These are phyloP conservation scores for Perca flavescens DNA, from an alignment of 2,113 vertebrate genomes.

Conservation along the genomic window DNA sequence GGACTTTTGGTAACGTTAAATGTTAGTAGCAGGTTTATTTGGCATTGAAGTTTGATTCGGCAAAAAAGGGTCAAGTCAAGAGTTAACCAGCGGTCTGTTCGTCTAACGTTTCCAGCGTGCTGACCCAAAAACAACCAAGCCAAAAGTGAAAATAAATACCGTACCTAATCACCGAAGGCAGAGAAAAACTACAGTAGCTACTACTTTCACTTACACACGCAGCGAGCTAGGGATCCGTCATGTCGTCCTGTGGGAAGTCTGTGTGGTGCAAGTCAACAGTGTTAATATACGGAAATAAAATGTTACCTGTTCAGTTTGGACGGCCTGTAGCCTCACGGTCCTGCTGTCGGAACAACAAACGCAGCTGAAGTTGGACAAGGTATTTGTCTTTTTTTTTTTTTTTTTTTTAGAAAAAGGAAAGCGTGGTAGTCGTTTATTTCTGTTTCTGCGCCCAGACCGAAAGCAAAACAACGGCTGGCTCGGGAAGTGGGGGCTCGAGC, in stretches of 20 bases:
- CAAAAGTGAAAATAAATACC: constrained; percentile 77
- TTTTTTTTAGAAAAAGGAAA: constrained; percentile 82
- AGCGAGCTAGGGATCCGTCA: constrained; percentile 37
- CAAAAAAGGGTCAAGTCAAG: not conserved
- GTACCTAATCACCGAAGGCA: constrained; percentile 18
- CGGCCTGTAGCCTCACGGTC: constrained; percentile 41
- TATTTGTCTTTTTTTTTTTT: constrained; percentile 17
- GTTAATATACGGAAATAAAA: constrained; percentile 70
- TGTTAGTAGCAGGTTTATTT: not conserved
- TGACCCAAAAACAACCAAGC: constrained; percentile 27
- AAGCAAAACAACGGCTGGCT: constrained; percentile 92
- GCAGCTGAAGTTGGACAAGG: not conserved
- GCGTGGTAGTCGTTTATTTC: constrained; percentile 74
- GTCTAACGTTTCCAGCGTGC: constrained; percentile 2
- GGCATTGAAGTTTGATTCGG: constrained; percentile 2
- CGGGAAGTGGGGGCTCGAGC: constrained; percentile 85
- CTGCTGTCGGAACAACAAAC: constrained; percentile 4
- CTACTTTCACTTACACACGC: constrained; percentile 68
- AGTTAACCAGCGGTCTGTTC: constrained; percentile 3
- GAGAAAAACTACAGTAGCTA: constrained; percentile 23
- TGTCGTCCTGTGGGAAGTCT: constrained; percentile 59
- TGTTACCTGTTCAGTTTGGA: constrained; percentile 68
- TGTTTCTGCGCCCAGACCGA: constrained; percentile 91
- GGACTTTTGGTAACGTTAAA: not conserved
- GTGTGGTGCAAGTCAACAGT: not conserved